Conservation (phyloP, 2,888 invertebrate genomes). For the Dendrolimus pini region DNA sequence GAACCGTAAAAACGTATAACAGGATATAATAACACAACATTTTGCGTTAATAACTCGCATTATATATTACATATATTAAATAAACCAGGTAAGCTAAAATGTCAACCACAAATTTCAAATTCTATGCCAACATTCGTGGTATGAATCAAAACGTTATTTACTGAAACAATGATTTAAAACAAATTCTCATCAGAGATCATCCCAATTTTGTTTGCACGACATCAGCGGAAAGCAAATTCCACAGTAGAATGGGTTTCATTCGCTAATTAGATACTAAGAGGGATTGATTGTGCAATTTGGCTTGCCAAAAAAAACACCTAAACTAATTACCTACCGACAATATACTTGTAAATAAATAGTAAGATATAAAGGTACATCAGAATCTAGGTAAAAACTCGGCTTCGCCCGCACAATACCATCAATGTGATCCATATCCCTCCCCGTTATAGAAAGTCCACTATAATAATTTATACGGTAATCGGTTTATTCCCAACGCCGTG, state of each 20-base stretch:
- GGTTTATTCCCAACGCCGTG: too few species aligned
- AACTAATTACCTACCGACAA: background rate
- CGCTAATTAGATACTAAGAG: slow-evolving; percentile 17
- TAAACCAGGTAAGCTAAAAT: background rate
- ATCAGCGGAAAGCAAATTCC: slow-evolving; percentile 20
- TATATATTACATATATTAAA: too few species aligned
- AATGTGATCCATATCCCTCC: too few species aligned
- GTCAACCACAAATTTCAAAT: background rate
- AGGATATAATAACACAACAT: too few species aligned
- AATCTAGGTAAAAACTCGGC: too few species aligned
- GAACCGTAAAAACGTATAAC: too few species aligned
- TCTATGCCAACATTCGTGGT: slow-evolving; percentile 10
- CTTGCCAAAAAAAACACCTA: slow-evolving; percentile 16
- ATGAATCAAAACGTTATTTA: slow-evolving; percentile 19
- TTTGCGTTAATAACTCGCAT: too few species aligned
- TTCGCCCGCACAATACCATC: too few species aligned
- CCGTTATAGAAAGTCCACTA: too few species aligned
- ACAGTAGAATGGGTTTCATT: slow-evolving; percentile 22
- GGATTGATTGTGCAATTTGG: slow-evolving; percentile 20
- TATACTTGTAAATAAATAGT: too few species aligned
- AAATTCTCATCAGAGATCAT: slow-evolving; percentile 17
- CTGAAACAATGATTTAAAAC: slow-evolving; percentile 21
- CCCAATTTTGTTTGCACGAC: slow-evolving; percentile 17
- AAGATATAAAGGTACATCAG: too few species aligned
- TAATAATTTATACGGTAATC: too few species aligned